Conservation (phyloP, 37 sponge, comb jelly and placozoan species). For the Chondrilla cf. caribensis region DNA sequence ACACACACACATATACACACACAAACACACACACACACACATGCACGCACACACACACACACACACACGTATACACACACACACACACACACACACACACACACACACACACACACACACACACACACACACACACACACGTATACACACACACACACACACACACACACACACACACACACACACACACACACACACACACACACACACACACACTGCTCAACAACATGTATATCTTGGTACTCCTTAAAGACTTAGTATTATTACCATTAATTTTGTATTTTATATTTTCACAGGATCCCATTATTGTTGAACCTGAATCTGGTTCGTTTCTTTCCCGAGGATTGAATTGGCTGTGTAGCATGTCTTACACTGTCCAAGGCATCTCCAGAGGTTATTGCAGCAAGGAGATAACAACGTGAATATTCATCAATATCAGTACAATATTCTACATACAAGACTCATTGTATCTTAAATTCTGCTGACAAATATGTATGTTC, state of each 20-base stretch:
- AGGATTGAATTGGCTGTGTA: no score
- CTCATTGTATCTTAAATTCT: no score
- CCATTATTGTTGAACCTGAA: no score
- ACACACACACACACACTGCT: constrained; percentile 19
- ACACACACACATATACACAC: constrained; percentile 36
- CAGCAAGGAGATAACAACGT: no score
- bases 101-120: not conserved
- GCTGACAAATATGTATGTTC: no score
- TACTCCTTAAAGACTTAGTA: not conserved
- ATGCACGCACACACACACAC: constrained; percentile 32
- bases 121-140: not conserved
- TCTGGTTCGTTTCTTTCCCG: no score
- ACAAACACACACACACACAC: constrained; percentile 37
- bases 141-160: constrained; percentile 3
- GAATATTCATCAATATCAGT: no score
- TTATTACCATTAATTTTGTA: no score
- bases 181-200: constrained; percentile 13
- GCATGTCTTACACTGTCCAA: no score
- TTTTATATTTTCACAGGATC: no score
- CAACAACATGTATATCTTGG: not conserved
- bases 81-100: constrained; percentile 20
- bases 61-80: constrained; percentile 21
- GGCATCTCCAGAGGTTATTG: no score
- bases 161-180: constrained; percentile 13
- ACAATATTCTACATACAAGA: no score